These are phyloP conservation scores for Electrona antarctica DNA, from an alignment of 2,113 vertebrate species.

Conservation along the genomic window DNA sequence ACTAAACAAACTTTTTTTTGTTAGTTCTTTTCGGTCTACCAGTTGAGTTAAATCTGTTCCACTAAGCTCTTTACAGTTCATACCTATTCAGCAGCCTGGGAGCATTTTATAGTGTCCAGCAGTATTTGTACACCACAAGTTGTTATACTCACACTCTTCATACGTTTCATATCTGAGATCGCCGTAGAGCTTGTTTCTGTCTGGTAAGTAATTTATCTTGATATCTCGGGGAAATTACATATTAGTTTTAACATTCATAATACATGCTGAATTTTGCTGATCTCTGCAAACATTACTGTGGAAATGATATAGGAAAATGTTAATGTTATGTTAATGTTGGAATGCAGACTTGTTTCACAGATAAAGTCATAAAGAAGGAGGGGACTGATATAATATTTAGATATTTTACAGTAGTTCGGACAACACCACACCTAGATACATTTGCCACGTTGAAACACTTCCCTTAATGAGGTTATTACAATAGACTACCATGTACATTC, in stretches of 20 bases:
- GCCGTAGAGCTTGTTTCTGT: background rate
- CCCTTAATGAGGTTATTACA: constrained; percentile 1
- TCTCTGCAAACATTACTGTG: too few species aligned
- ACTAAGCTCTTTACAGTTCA: background rate
- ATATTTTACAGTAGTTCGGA: too few species aligned
- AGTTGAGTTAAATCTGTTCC: background rate
- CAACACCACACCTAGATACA: background rate
- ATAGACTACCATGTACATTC: background rate
- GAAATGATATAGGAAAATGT: too few species aligned
- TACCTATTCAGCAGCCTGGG: background rate
- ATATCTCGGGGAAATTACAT: background rate
- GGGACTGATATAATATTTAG: background rate
- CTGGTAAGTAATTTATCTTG: constrained; percentile 1
- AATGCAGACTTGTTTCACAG: background rate
- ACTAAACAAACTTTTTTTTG: too few species aligned
- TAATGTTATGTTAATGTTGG: background rate
- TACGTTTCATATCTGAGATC: background rate
- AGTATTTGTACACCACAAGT: too few species aligned
- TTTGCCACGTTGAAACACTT: constrained; percentile 11
- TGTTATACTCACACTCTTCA: too few species aligned
- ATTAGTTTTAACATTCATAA: too few species aligned
- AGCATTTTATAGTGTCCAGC: background rate
- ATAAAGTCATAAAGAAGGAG: background rate
- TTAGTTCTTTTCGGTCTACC: too few species aligned
- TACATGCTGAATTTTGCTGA: too few species aligned